A percentile compares a stretch with the other conserved stretches of the same genome.
Evolutionary conservation across 2,797 vertebrate genomes (phyloP).

Genomic region (Chrosomus eos): DNA sequence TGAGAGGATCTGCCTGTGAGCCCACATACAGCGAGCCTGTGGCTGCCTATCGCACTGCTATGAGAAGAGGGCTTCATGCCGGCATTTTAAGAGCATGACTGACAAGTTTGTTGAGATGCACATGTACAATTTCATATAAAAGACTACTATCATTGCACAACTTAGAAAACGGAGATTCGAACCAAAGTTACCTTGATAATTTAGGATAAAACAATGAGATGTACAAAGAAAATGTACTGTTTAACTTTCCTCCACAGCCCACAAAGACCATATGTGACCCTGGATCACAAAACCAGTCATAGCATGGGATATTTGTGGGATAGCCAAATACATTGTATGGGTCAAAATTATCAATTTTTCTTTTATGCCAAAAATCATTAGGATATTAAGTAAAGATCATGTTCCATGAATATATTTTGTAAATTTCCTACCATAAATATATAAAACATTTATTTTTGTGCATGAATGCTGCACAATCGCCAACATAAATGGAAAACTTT

Average conservation of each 20-base stretch:
- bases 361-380: no score
- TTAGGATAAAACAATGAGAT: not conserved
- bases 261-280: not conserved
- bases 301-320: no score
- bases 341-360: no score
- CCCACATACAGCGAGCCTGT: slow-evolving; percentile 64
- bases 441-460: no score
- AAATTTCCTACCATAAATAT: no score
- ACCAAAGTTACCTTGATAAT: not conserved
- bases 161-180: not conserved
- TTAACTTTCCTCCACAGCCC: not conserved
- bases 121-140: not conserved
- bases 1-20: slow-evolving; percentile 60
- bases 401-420: no score
- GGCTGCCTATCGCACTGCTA: slow-evolving; percentile 64
- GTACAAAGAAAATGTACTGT: not conserved
- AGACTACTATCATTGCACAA: not conserved
- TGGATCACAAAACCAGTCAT: no score
- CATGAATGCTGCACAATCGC: no score
- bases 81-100: slow-evolving; percentile 1
- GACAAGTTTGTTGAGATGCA: not conserved
- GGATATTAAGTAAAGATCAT: no score
- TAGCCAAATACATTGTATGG: no score
- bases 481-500: no score
- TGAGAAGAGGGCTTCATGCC: slow-evolving; percentile 40